Evolutionary conservation across 2,888 invertebrate genomes (phyloP).

Genomic region (Aelia acuminata): DNA sequence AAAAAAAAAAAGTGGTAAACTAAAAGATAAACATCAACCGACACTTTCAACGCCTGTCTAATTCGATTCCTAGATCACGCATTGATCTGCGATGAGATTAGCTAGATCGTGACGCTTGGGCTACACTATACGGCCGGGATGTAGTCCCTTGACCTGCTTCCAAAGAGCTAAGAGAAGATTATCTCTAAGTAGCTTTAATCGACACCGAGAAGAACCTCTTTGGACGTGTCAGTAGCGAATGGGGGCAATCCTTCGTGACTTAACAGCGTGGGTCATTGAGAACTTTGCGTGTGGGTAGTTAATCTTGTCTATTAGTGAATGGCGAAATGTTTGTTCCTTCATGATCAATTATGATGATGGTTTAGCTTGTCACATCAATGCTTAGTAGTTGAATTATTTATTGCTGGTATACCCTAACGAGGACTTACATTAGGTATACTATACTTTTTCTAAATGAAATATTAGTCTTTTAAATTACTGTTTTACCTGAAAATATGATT

Average conservation of each 20-base stretch:
- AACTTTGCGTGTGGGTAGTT: neutral
- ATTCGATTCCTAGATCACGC: neutral
- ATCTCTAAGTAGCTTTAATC: constrained; percentile 31
- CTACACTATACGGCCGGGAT: neutral
- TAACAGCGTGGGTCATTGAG: neutral
- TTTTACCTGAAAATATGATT: too few species aligned
- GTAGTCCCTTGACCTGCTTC: neutral
- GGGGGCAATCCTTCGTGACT: constrained; percentile 11
- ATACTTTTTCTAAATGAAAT: too few species aligned
- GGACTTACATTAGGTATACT: too few species aligned
- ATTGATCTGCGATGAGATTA: neutral
- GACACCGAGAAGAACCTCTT: neutral
- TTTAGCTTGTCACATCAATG: too few species aligned
- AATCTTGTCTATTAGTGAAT: neutral
- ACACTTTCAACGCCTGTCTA: neutral
- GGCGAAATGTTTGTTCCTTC: neutral
- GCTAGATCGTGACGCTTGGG: neutral
- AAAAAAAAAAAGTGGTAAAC: neutral
- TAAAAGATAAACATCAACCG: neutral
- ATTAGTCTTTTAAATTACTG: too few species aligned
- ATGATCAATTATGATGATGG: too few species aligned
- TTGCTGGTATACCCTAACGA: too few species aligned
- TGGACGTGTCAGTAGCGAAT: neutral
- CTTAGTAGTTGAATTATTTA: too few species aligned
- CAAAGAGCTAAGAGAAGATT: neutral